These are phyloP conservation scores for Drosophila serrata DNA, from an alignment of 1,140 invertebrate species.

Conservation along the genomic window DNA sequence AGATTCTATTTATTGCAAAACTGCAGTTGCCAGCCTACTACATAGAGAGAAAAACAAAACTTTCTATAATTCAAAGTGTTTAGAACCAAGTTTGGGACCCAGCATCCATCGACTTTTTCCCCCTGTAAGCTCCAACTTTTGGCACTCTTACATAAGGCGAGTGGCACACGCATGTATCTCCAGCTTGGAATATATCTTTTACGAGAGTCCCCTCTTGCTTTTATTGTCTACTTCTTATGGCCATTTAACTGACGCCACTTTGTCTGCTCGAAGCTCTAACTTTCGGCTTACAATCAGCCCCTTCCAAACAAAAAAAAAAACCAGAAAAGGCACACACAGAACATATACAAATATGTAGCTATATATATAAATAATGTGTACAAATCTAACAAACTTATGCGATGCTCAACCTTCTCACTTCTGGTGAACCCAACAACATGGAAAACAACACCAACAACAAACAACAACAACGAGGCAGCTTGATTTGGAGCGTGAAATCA, in stretches of 20 bases:
- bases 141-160: slow-evolving; percentile 41
- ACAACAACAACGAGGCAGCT: slow-evolving; percentile 59
- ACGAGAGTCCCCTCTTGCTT: slow-evolving; percentile 54
- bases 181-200: slow-evolving; percentile 45
- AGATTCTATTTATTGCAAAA: slow-evolving; percentile 45
- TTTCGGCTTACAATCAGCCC: slow-evolving; percentile 52
- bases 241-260: slow-evolving; percentile 74
- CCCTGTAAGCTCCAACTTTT: slow-evolving; percentile 12
- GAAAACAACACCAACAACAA: slow-evolving; percentile 13
- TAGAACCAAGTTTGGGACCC: slow-evolving; percentile 8
- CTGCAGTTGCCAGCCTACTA: slow-evolving; percentile 13
- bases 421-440: slow-evolving; percentile 43
- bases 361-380: slow-evolving; percentile 39
- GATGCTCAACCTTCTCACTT: slow-evolving; percentile 59
- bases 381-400: slow-evolving; percentile 59
- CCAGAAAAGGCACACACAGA: not conserved
- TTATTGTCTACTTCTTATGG: slow-evolving; percentile 61
- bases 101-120: slow-evolving; percentile 1
- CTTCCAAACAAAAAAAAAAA: not conserved
- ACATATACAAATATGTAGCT: slow-evolving; percentile 2
- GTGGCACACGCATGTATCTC: slow-evolving; percentile 34
- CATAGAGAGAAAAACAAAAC: not conserved
- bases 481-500: slow-evolving; percentile 84
- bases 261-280: slow-evolving; percentile 59
- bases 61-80: slow-evolving; percentile 42